phyloP scores from a whole-genome alignment of 2,113 vertebrate genomes.

The Candoia aspera region DNA sequence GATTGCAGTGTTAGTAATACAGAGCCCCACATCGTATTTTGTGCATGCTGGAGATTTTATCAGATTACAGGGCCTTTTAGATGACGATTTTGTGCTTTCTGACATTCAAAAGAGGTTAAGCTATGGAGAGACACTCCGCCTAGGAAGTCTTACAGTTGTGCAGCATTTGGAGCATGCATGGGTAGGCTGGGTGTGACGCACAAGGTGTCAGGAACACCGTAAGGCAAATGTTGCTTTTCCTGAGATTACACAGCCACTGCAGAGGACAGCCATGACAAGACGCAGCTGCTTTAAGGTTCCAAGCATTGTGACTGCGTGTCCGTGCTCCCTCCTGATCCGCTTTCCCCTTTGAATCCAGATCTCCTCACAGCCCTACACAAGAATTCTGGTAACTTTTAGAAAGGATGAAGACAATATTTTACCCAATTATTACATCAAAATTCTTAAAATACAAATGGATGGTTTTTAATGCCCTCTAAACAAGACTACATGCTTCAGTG shows the following conservation, averaged over 20 bases:
- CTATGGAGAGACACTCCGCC: neutral
- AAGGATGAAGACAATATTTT: neutral
- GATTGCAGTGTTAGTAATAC: neutral
- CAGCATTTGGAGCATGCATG: neutral
- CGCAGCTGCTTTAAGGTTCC: neutral
- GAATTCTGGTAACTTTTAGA: neutral
- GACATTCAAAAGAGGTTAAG: neutral
- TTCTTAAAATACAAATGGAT: neutral
- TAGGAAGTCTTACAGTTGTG: neutral
- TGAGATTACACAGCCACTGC: neutral
- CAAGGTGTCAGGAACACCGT: neutral
- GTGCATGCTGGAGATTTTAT: neutral
- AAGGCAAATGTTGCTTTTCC: neutral
- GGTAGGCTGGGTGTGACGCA: neutral
- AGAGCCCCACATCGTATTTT: neutral
- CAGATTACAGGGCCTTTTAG: neutral
- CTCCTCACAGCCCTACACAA: neutral
- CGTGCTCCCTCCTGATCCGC: neutral
- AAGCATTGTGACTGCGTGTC: neutral
- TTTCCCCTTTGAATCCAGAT: neutral
- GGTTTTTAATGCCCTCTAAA: neutral
- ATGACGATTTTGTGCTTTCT: neutral
- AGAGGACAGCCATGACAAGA: neutral
- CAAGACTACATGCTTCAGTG: conserved; percentile 14
- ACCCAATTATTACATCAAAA: neutral